Evolutionary conservation across 1,140 invertebrate genomes (phyloP), one percentile per base, ranked within the genome.

Genomic region (Bombus waltoni): DNA sequence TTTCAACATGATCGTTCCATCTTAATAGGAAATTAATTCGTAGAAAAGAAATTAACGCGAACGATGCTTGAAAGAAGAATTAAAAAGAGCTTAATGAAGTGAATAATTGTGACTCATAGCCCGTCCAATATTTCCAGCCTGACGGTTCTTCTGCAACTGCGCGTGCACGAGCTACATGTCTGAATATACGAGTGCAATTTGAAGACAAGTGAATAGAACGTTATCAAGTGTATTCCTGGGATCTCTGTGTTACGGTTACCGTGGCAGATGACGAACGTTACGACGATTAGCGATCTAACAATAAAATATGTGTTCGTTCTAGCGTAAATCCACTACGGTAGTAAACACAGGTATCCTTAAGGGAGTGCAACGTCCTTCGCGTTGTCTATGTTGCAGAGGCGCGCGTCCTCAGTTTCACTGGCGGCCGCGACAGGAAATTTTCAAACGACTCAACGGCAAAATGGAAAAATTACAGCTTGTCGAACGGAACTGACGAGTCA

Each of bases 301-400:
- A 65, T 47, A 71, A 32, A 32, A 32, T 71, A 65, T 4, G 40
- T 82, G 80, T 42, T 82, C 57, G 71, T 82, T 74, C 80, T 82
- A 82, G 40, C 80, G 80, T 74, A 35, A 74, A 82, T 73, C 53
- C 70, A 81, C 53, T 38, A 35, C 25, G 13, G 32, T 82, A n/a
- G 71, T 35, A 74, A 82, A 74, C 53, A 38, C 42, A 82, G 57
- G 35, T 70, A 72, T 72, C 68, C 68, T 72, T 1, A 10, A 3
- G 57, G 42, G 71, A 82, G 80, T 65, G 70, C 71, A 65, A 82
- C 57, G 80, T 82, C 80, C 80, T 74, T 74, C 70, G 80, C 18
- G 47, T 42, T 15, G 80, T 74, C 80, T 74, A 25, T 32, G 70
- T 81, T 57, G 35, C 65, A 53, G 13, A 35, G 28, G 25, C 28